Base-by-base conservation (phyloP, 2,113 vertebrate genomes). In the Odontesthes bonariensis region DNA sequence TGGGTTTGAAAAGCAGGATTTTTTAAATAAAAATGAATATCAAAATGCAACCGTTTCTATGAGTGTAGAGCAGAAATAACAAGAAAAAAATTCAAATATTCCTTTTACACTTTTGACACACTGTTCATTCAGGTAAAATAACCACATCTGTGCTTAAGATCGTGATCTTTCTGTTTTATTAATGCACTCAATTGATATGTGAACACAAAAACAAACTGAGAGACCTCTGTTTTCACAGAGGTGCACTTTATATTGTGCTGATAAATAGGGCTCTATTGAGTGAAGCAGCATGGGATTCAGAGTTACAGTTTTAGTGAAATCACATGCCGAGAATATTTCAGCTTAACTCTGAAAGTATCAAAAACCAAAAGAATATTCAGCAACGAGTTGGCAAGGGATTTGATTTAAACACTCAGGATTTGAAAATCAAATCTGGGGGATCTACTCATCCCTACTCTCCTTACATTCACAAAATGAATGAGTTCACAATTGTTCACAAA, bases 401-500 rank as follows among this genome's bases (percentile, higher is more conserved):
- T 57, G 31, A 65, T 49, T 64, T 49, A 14, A 49, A 31, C 33
- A 12, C 16, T 65, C 22, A 0, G 27, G 35, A 12, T 20, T 46
- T n/a, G 19, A 11, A 33, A 10, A 19, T 57, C 3, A 1, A 14
- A 14, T 35, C 4, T n/a, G 17, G 17, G 32, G 32, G 23, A 33
- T 53, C 4, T 33, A n/a, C 5, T 60, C 14, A 42, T n/a, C 33
- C 40, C n/a, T 16, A 12, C 14, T 20, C 7, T n/a, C 27, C 27
- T 35, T 61, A 27, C 27, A 56, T 22, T 32, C 20, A 31, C 52
- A 22, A 69, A 40, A 11, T 40, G n/a, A 66, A 66, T 40, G 42
- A n/a, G 14, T 49, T 6, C 46, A 49, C 17, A 49, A 49, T 7
- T 47, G 27, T 27, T 27, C 27, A 47, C 46, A 49, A 49, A 2